phyloP scores from a whole-genome alignment of 2,113 vertebrate species.

The Cichladusa arquata region DNA sequence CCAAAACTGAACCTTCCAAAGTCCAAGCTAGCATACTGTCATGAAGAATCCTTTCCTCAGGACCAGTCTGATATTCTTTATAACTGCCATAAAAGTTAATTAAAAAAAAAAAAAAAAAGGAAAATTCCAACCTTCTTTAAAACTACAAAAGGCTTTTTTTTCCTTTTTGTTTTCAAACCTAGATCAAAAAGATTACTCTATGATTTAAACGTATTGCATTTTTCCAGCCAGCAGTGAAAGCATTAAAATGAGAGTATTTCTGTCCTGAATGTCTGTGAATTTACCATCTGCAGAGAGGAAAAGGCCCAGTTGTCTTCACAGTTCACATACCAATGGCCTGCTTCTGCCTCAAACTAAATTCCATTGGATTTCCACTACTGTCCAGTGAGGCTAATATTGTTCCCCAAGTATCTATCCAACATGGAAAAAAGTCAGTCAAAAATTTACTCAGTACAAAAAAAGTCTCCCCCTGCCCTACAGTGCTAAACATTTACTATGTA shows the following conservation, averaged over 20 bases:
- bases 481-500: background rate
- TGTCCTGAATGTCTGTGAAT: background rate
- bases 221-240: background rate
- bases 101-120: background rate
- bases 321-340: background rate
- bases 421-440: background rate
- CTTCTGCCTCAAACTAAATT: slow-evolving; percentile 33
- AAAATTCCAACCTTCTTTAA: background rate
- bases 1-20: background rate
- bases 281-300: slow-evolving; percentile 3
- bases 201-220: background rate
- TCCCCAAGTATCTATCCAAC: background rate
- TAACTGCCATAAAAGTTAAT: background rate
- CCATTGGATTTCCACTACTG: slow-evolving; percentile 1
- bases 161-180: background rate
- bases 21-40: background rate
- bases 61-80: background rate
- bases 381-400: background rate
- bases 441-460: background rate
- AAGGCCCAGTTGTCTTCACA: background rate
- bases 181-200: slow-evolving; percentile 13
- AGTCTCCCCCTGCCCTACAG: background rate
- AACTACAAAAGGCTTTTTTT: background rate
- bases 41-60: background rate
- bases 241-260: slow-evolving; percentile 19